These are phyloP conservation scores for Centropus unirufus DNA, from an alignment of 2,113 vertebrate genomes.

Conservation along the genomic window DNA sequence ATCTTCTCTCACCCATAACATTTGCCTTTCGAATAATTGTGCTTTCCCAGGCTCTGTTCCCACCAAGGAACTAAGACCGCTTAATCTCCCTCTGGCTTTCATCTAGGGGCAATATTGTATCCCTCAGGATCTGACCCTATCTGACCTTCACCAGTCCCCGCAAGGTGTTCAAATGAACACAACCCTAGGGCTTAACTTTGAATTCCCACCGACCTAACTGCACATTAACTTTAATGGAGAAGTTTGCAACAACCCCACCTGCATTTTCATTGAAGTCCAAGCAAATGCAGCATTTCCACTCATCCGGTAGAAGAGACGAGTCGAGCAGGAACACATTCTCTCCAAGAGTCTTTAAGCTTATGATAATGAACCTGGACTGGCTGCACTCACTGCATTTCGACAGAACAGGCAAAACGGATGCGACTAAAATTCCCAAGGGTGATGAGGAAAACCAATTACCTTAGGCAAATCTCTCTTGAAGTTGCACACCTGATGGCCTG, in stretches of 20 bases:
- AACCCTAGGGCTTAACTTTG: background rate
- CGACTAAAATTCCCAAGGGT: background rate
- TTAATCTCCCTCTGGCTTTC: background rate
- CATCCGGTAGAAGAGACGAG: background rate
- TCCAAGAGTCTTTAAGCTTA: background rate
- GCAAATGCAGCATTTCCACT: background rate
- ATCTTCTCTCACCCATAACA: background rate
- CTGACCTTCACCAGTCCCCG: fast-evolving
- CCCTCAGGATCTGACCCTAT: background rate
- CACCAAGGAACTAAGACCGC: background rate
- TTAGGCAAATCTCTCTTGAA: background rate
- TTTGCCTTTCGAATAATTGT: background rate
- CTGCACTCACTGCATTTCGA: background rate
- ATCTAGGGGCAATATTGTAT: background rate
- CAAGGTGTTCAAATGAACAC: background rate
- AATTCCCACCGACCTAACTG: background rate
- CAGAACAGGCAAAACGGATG: background rate
- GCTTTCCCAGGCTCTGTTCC: background rate
- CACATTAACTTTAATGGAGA: background rate
- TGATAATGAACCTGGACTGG: background rate
- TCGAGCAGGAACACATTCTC: background rate
- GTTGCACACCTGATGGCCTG: background rate
- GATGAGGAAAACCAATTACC: background rate
- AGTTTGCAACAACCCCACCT: background rate
- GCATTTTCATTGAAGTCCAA: background rate